Conservation (phyloP, 2,888 invertebrate genomes). For the Diplolepis rosae region DNA sequence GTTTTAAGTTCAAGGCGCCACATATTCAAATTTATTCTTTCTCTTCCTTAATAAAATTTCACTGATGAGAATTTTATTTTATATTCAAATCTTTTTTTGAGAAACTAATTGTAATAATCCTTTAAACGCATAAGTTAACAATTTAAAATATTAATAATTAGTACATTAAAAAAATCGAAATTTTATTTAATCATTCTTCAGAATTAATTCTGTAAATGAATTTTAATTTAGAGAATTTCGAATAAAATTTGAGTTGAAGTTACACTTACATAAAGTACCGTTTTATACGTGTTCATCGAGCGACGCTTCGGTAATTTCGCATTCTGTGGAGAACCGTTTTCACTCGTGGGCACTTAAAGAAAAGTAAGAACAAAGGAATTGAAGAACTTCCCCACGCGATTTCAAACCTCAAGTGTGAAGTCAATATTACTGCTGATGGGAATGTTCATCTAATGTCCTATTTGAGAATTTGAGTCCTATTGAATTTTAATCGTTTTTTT, state of each 20-base stretch:
- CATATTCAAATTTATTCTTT: not conserved
- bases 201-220: too few relatives aligned
- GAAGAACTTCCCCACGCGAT: constrained; percentile 25
- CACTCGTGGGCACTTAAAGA: constrained; percentile 38
- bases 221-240: not conserved
- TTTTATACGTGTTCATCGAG: constrained; percentile 20
- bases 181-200: too few relatives aligned
- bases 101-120: too few relatives aligned
- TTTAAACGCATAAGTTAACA: too few relatives aligned
- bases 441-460: not conserved
- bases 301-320: constrained; percentile 43
- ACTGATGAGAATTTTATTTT: too few relatives aligned
- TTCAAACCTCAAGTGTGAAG: constrained; percentile 15
- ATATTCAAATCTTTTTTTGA: too few relatives aligned
- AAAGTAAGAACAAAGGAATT: constrained; percentile 30
- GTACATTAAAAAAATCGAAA: too few relatives aligned
- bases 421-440: not conserved
- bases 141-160: too few relatives aligned
- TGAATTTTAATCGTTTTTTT: too few relatives aligned
- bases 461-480: not conserved
- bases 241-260: not conserved
- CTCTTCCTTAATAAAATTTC: not conserved
- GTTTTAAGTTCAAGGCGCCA: not conserved
- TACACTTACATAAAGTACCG: not conserved
- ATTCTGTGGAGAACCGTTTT: constrained; percentile 42